A percentile compares a stretch with the other conserved stretches of the same genome.
These are phyloP conservation scores for Polypedilum pembai DNA, from an alignment of 1,140 invertebrate species.

Conservation along the genomic window DNA sequence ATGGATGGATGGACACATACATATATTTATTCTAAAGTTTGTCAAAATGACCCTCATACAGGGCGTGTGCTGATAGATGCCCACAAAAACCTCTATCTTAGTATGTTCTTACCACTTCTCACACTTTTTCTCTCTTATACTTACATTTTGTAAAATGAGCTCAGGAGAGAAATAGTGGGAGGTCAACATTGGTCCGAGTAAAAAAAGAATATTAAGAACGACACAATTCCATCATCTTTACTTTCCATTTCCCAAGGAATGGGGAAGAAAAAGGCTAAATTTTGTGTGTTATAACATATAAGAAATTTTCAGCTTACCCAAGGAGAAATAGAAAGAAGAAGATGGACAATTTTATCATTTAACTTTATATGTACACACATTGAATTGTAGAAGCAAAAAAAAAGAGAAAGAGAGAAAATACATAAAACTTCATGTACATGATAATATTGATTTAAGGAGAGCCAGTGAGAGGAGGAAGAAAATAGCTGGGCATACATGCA, in stretches of 20 bases:
- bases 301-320: background rate
- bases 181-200: background rate
- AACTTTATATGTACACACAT: constrained; percentile 3
- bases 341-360: constrained; percentile 28
- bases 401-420: constrained; percentile 3
- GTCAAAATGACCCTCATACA: background rate
- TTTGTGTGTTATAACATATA: background rate
- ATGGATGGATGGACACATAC: constrained; percentile 17
- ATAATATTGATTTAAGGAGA: constrained; percentile 28
- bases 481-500: constrained; percentile 1
- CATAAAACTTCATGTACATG: constrained; percentile 25
- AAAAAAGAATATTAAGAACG: background rate
- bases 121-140: background rate
- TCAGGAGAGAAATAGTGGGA: background rate
- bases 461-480: constrained; percentile 13
- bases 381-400: constrained; percentile 9
- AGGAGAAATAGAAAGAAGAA: background rate
- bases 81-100: background rate
- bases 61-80: background rate
- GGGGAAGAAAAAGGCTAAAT: background rate
- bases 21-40: constrained; percentile 1
- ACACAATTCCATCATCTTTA: constrained; percentile 18
- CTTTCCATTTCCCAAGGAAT: background rate
- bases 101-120: background rate
- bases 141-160: background rate